Evolutionary conservation across 2,888 invertebrate species (phyloP), one percentile per base, ranked within the genome.

Genomic region (Pyrgus malvae): DNA sequence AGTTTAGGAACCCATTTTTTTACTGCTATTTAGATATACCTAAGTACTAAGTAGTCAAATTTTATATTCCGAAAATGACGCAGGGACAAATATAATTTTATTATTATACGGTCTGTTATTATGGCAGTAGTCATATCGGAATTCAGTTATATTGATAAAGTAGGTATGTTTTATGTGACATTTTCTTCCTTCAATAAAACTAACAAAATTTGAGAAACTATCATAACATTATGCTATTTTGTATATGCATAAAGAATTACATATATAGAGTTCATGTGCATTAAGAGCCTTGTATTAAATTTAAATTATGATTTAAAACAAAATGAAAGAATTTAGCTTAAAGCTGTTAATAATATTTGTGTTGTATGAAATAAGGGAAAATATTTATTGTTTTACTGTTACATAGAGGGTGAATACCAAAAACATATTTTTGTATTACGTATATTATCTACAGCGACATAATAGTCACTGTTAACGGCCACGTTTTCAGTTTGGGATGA

Each of bases 391-490:
- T 40, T 48, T 54, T 46, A 48, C 33, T 48, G 21, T 48, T 41
- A 33, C 33, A 46, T 45, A 54, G 38, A 46, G 46, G 46, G 46
- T 41, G 46, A 54, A 54, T 48, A 48, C 54, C 46, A 54, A 54
- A 49, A 51, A 53, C 53, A 53, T 53, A 53, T 53, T 53, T 53
- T 53, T 53, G 45, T 53, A 53, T 38, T 44, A 53, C 45, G 38
- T 44, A 53, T 38, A 45, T 33, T 50, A 50, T 53, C 53, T 53
- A 45, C 29, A 38, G 53, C 31, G 45, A 27, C 42, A 14, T 31
- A 45, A 37, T 45, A 45, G 29, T 45, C 21, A 53, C 33, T 45
- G 37, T 45, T 45, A 53, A 45, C 37, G 29, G 45, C 53, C 21
- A 49, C 31, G 29, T 49, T 40, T 31, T 41, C 38, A 8, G 48